Evolutionary conservation across 2,113 vertebrate genomes (phyloP), one percentile per base, ranked within the genome.

Genomic region (Hepsetus odoe): DNA sequence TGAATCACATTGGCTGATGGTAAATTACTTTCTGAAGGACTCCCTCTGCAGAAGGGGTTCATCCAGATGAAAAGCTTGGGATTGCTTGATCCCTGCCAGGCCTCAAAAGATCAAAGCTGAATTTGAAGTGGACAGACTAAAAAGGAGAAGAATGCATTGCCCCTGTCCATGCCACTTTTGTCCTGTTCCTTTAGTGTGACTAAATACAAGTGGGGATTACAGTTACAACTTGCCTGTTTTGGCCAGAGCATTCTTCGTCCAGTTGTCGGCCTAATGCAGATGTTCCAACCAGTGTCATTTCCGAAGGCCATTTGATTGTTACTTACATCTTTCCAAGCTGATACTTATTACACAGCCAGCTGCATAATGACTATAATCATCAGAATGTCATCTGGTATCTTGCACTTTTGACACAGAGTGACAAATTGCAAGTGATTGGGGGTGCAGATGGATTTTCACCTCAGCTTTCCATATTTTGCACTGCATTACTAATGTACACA

Each of bases 91-190:
- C 62, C 49, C 61, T 30, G 26, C 62, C 40, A 56, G 74, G 22
- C 49, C 65, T 67, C 22, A 42, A 76, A 66, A 35, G 74, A 76
- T 76, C 74, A 76, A 76, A 76, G 61, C 49, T 14, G 1, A 62
- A 76, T 76, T 76, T 76, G 61, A 76, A 66, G 74, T 76, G 32
- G 32, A 76, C 61, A 66, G 46, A 76, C 64, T 33, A 66, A 76
- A 66, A 55, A 75, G 44, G 40, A 33, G 44, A 62, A 62, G 46
- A 28, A 18, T 13, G 32, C 59, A 33, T 33, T 18, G 28, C 8
- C 59, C 33, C 59, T 51, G 20, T 49, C 42, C 32, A 40, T 64
- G 44, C 28, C 22, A 32, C 35, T 11, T 65, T 74, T 74, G 59
- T 62, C 40, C 26, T 49, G 22, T 20, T 13, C 46, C 28, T 38